Evolutionary conservation across 2,888 invertebrate species (phyloP).

Genomic region (Cepaea hortensis): DNA sequence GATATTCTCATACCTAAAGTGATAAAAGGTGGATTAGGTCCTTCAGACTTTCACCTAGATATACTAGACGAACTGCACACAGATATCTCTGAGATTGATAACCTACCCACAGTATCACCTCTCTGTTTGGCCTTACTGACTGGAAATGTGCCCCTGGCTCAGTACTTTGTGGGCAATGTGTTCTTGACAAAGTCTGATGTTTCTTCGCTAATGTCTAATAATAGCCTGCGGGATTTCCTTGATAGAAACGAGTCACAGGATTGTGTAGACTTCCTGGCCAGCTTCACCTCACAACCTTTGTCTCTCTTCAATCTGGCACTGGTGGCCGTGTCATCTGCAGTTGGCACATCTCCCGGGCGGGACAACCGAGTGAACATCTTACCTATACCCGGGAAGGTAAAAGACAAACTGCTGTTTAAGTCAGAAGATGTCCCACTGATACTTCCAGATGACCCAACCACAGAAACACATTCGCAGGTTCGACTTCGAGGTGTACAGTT

Average conservation of each 20-base stretch:
- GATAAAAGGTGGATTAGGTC: constrained; percentile 10
- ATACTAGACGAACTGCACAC: too few species aligned
- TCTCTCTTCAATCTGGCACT: constrained; percentile 1
- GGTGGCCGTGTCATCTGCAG: constrained; percentile 14
- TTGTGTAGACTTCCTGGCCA: neutral
- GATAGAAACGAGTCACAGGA: neutral
- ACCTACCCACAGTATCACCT: neutral
- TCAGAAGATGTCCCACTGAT: neutral
- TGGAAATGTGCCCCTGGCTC: constrained; percentile 8
- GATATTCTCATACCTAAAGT: neutral
- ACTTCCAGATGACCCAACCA: neutral
- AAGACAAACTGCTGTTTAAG: constrained; percentile 26
- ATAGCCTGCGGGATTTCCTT: neutral
- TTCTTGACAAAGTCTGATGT: constrained; percentile 24
- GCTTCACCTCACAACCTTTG: neutral
- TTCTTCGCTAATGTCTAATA: neutral
- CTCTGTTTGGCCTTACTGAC: constrained; percentile 8
- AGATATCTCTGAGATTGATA: neutral
- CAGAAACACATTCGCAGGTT: neutral
- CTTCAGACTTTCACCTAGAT: neutral
- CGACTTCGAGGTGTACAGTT: too few species aligned
- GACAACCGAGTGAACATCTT: constrained; percentile 1
- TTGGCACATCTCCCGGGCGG: constrained; percentile 8
- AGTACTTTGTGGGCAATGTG: constrained; percentile 8
- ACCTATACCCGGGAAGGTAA: constrained; percentile 1